These are phyloP conservation scores for Diarsia dahlii DNA, from an alignment of 2,888 invertebrate species.

Conservation along the genomic window DNA sequence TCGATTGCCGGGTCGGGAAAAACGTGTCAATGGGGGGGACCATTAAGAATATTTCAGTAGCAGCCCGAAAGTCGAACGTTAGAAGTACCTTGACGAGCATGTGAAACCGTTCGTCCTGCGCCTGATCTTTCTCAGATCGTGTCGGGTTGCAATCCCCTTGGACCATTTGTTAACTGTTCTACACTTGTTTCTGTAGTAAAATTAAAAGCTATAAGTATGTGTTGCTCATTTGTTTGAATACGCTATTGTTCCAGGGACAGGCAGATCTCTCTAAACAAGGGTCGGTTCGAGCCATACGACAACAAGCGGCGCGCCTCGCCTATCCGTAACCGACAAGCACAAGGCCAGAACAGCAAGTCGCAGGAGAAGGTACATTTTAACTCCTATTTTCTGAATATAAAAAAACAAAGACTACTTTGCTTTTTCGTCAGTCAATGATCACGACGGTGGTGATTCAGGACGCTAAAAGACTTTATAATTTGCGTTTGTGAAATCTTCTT, in stretches of 20 bases:
- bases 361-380: conserved; percentile 43
- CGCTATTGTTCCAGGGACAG: conserved; percentile 28
- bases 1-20: background rate
- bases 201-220: background rate
- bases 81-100: too few species aligned
- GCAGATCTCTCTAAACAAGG: conserved; percentile 49
- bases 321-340: conserved; percentile 55
- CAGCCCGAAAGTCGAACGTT: background rate
- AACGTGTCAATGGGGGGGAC: background rate
- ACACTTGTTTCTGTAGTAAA: background rate
- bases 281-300: conserved; percentile 73
- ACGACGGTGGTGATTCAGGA: background rate
- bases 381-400: background rate
- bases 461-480: background rate
- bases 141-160: too few species aligned
- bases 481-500: background rate
- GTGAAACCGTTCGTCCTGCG: too few species aligned
- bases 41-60: background rate
- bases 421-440: background rate
- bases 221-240: background rate
- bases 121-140: too few species aligned
- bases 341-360: background rate
- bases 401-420: background rate
- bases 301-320: conserved; percentile 61
- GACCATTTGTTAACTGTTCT: background rate